Base-by-base conservation (phyloP, 2,888 invertebrate species). In the Cetonia aurata region DNA sequence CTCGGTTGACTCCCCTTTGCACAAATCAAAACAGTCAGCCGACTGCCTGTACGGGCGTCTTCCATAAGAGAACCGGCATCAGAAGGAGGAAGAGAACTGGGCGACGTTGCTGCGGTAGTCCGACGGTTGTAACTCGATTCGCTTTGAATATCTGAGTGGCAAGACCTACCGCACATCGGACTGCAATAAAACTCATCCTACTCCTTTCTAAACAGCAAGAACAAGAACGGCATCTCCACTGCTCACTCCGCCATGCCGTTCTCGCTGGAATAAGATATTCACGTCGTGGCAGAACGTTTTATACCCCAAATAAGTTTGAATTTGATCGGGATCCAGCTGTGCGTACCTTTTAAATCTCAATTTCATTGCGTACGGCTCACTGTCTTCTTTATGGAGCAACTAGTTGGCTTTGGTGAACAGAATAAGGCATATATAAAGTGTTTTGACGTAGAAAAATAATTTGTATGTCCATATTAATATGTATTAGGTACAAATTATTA, bases 121-220 rank as follows among this genome's bases (percentile, higher is more conserved):
- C 6, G 13, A 37, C 50, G 33, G 52, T 50, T 65, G 62, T 65
- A 65, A 65, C 62, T 37, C 62, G 62, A 65, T 50, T 65, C 62
- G 62, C 52, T 65, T 65, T 67, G 57, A 67, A 67, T 67, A 48
- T 67, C 48, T 48, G 67, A 67, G 46, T 67, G 57, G 67, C 67
- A 67, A 67, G 67, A 67, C 67, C 67, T 67, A 67, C 67, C 67
- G 67, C 67, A 67, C 67, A 48, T 31, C 37, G 67, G 57, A 33
- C 31, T 46, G 55, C 55, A 46, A 67, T 67, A 67, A 67, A 57
- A 67, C 46, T 67, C 55, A 56, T 57, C 67, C 55, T 55, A 46
- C 31, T 67, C 19, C 56, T 56, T 31, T 46, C 19, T 46, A 33
- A 57, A 67, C 48, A 48, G 48, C 37, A 65, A 65, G 48, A 48